phyloP scores from a whole-genome alignment of 2,113 vertebrate species.

The Erythrolamprus reginae region DNA sequence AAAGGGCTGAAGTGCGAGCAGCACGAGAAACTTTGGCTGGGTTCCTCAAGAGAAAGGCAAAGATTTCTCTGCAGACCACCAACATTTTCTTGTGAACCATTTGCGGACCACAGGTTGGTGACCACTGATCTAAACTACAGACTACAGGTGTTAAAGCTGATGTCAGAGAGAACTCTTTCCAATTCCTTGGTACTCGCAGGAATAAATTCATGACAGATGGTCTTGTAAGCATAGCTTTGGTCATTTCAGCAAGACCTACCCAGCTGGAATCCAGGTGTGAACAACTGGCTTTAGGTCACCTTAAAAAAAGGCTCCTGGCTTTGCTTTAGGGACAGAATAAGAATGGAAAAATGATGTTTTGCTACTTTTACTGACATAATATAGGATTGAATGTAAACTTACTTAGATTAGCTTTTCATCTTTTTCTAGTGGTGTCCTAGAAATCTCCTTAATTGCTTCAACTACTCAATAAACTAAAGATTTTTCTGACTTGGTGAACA shows the following conservation, averaged over 20 bases:
- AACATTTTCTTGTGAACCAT: no score
- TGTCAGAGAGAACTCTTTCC: neutral
- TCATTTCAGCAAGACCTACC: neutral
- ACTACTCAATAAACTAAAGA: neutral
- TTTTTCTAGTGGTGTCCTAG: neutral
- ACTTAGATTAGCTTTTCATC: neutral
- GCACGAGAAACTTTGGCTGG: no score
- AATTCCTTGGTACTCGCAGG: neutral
- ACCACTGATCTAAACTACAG: no score
- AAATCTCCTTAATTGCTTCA: neutral
- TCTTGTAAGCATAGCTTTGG: neutral
- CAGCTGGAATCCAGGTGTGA: neutral
- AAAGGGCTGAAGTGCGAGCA: no score
- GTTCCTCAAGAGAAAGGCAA: no score
- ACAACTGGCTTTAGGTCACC: neutral
- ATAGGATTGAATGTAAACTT: neutral
- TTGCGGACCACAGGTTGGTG: no score
- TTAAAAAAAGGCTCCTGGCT: neutral
- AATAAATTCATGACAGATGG: neutral
- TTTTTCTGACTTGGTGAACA: neutral
- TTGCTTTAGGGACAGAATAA: neutral
- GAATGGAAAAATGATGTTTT: neutral
- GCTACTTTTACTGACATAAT: neutral
- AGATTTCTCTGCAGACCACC: no score
- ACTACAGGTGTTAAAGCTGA: neutral